Conservation (phyloP, 2,797 vertebrate species). For the Tokudaia muenninki region DNA sequence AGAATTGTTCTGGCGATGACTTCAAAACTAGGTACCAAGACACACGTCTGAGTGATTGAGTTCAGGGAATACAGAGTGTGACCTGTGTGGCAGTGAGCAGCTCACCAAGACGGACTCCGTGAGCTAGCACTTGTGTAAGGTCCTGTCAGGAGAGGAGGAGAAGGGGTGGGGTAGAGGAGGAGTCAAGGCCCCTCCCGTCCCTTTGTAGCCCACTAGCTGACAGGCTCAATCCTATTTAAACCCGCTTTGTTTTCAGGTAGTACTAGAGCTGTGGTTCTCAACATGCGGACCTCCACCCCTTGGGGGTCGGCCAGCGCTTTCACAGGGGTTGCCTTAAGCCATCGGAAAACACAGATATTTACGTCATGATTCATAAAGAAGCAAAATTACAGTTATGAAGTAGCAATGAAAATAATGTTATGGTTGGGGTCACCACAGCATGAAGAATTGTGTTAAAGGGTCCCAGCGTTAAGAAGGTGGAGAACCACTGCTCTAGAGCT, state of each 20-base stretch:
- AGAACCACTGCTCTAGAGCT: neutral
- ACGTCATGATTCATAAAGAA: neutral
- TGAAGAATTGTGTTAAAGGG: neutral
- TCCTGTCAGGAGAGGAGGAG: neutral
- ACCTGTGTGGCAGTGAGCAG: neutral
- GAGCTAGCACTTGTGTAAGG: neutral
- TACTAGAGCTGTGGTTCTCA: neutral
- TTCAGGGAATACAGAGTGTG: neutral
- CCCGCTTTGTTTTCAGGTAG: neutral
- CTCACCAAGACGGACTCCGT: neutral
- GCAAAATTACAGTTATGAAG: neutral
- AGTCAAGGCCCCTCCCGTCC: neutral
- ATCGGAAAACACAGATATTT: neutral
- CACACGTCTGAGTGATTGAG: neutral
- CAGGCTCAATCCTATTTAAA: neutral
- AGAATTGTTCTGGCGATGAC: slow-evolving; percentile 17
- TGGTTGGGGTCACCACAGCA: neutral
- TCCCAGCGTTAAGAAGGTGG: neutral
- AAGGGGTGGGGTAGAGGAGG: neutral
- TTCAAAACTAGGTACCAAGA: neutral
- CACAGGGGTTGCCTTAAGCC: too few relatives aligned
- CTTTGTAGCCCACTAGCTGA: neutral
- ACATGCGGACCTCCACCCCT: neutral
- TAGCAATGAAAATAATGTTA: neutral
- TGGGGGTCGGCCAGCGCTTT: neutral